These are phyloP conservation scores for Antheraea yamamai DNA, from an alignment of 2,888 invertebrate genomes.

Conservation along the genomic window DNA sequence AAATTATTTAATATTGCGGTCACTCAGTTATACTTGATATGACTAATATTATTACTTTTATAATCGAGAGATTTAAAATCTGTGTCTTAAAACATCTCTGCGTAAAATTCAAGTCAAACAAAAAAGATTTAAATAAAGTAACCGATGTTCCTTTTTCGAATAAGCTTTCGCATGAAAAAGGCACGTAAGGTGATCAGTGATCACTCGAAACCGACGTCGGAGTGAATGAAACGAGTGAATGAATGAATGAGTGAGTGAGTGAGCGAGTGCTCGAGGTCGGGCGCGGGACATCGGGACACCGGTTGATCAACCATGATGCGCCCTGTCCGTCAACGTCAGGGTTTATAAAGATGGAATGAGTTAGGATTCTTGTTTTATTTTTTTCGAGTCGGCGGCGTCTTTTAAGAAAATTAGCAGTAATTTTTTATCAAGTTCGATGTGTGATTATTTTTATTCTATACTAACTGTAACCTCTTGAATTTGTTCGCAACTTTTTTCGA, in stretches of 20 bases:
- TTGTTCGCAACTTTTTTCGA: background rate
- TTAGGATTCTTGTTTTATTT: constrained; percentile 28
- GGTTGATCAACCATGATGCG: constrained; percentile 78
- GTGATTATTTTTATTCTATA: background rate
- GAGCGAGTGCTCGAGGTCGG: constrained; percentile 51
- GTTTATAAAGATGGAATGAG: constrained; percentile 51
- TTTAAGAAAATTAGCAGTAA: constrained; percentile 9
- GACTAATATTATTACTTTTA: background rate
- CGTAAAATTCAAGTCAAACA: background rate
- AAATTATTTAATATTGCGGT: background rate
- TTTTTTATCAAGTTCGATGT: constrained; percentile 2
- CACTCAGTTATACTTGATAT: background rate
- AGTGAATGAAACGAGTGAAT: constrained; percentile 63
- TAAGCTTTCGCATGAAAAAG: constrained; percentile 46
- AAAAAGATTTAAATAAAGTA: constrained; percentile 29
- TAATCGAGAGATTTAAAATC: background rate
- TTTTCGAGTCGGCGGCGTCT: constrained; percentile 8
- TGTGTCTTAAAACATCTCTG: background rate
- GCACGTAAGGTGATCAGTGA: constrained; percentile 72
- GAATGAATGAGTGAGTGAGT: constrained; percentile 62
- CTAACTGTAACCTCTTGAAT: background rate
- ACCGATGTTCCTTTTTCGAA: constrained; percentile 48
- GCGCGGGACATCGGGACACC: constrained; percentile 63
- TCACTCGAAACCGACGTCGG: constrained; percentile 73
- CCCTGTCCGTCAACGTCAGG: constrained; percentile 71